Evolutionary conservation across 1,140 invertebrate genomes (phyloP).

Genomic region (Lerema accius): DNA sequence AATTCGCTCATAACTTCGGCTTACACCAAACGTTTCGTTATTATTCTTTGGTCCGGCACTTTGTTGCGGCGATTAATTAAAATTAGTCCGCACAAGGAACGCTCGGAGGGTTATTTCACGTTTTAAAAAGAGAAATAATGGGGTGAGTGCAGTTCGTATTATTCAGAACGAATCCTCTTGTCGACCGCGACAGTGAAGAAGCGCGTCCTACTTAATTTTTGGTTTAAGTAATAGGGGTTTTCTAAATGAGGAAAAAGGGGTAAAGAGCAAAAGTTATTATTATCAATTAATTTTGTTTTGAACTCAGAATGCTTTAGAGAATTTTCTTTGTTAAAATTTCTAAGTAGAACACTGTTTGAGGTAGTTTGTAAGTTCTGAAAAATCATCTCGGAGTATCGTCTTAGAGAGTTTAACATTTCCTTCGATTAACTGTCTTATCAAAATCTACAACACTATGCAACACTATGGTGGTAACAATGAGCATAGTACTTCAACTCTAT

Average conservation of each 20-base stretch:
- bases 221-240: constrained; percentile 12
- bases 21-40: constrained; percentile 42
- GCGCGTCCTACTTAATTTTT: constrained; percentile 21
- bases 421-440: too few relatives aligned
- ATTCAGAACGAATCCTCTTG: constrained; percentile 21
- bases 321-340: background rate
- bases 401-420: too few relatives aligned
- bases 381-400: too few relatives aligned
- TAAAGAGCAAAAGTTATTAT: constrained; percentile 11
- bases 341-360: too few relatives aligned
- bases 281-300: constrained; percentile 21
- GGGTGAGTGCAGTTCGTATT: constrained; percentile 43
- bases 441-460: too few relatives aligned
- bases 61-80: constrained; percentile 75
- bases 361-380: too few relatives aligned
- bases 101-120: constrained; percentile 38
- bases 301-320: background rate
- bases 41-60: constrained; percentile 68
- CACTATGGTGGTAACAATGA: too few relatives aligned
- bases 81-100: constrained; percentile 63
- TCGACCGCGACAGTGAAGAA: constrained; percentile 41
- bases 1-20: constrained; percentile 15
- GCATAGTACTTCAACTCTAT: too few relatives aligned
- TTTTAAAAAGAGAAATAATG: constrained; percentile 53
- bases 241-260: constrained; percentile 14